Conservation (phyloP, 2,113 vertebrate genomes). For the Oreamnos americanus region DNA sequence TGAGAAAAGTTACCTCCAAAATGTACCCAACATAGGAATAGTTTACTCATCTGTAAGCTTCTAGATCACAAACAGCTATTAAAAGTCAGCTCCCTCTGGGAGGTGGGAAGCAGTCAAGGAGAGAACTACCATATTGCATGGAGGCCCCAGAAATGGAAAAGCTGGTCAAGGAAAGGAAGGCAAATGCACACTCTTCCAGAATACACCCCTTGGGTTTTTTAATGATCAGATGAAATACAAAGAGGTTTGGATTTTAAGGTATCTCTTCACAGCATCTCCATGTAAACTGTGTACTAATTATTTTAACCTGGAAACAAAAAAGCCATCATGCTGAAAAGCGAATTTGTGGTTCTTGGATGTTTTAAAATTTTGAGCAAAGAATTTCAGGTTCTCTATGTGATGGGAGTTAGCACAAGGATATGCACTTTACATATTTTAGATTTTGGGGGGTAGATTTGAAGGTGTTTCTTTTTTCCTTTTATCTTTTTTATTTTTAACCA, state of each 20-base stretch:
- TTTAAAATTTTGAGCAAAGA: neutral
- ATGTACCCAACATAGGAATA: neutral
- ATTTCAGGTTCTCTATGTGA: neutral
- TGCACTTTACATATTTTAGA: neutral
- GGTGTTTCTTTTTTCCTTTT: neutral
- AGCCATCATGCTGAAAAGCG: neutral
- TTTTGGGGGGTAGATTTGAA: neutral
- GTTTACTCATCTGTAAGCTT: neutral
- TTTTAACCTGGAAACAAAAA: neutral
- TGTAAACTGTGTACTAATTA: neutral
- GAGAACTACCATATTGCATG: neutral
- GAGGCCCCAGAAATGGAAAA: conserved; percentile 38
- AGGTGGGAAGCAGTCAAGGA: neutral
- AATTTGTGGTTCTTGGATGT: neutral
- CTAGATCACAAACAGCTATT: neutral
- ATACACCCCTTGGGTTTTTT: neutral
- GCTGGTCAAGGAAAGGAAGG: conserved; percentile 15
- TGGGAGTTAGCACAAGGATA: neutral
- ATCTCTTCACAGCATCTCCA: neutral
- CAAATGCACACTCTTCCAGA: neutral
- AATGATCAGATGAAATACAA: conserved; percentile 33
- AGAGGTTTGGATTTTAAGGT: neutral
- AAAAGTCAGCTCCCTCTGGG: neutral
- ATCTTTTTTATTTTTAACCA: neutral
- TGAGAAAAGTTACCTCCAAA: neutral